A percentile compares a stretch with the other conserved stretches of the same genome.
phyloP scores from a whole-genome alignment of 2,888 invertebrate genomes.

The Tachystola acroxantha region DNA sequence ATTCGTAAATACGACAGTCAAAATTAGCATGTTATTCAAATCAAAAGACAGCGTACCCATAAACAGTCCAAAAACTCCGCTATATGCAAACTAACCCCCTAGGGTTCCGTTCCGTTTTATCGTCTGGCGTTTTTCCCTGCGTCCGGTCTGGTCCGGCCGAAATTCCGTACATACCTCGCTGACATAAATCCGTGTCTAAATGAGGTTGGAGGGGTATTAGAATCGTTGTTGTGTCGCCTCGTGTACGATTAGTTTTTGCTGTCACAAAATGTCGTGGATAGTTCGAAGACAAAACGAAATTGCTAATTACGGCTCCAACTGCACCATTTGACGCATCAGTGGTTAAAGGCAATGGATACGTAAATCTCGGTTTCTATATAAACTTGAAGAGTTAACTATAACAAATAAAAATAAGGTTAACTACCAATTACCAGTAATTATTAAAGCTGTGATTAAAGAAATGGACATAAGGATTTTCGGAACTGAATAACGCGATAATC shows the following conservation, averaged over 20 bases:
- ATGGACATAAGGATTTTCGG: too few species aligned
- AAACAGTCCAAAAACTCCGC: conserved; percentile 25
- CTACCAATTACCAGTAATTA: too few species aligned
- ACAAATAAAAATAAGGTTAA: too few species aligned
- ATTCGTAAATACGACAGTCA: conserved; percentile 1
- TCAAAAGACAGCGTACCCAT: conserved; percentile 25
- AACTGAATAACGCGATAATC: too few species aligned
- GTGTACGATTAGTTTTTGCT: conserved; percentile 7
- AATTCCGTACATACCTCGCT: conserved; percentile 29
- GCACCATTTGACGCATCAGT: too few species aligned
- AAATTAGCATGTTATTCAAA: conserved; percentile 16
- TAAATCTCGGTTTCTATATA: too few species aligned
- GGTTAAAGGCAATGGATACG: too few species aligned
- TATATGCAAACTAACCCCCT: conserved; percentile 23
- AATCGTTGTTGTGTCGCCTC: conserved; percentile 5
- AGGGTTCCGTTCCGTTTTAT: conserved; percentile 22
- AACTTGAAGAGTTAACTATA: too few species aligned
- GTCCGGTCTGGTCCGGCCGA: conserved; percentile 27
- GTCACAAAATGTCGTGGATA: too few species aligned
- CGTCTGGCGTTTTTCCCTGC: conserved; percentile 29
- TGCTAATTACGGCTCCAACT: too few species aligned
- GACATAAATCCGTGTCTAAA: conserved; percentile 33
- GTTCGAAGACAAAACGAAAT: neutral
- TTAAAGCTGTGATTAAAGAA: too few species aligned
- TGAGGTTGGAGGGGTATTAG: conserved; percentile 22